Percentiles rank a stretch among this genome's conserved stretches.
phyloP scores from a whole-genome alignment of 92 coral and sea anemone species.

The Pocillopora grandis region DNA sequence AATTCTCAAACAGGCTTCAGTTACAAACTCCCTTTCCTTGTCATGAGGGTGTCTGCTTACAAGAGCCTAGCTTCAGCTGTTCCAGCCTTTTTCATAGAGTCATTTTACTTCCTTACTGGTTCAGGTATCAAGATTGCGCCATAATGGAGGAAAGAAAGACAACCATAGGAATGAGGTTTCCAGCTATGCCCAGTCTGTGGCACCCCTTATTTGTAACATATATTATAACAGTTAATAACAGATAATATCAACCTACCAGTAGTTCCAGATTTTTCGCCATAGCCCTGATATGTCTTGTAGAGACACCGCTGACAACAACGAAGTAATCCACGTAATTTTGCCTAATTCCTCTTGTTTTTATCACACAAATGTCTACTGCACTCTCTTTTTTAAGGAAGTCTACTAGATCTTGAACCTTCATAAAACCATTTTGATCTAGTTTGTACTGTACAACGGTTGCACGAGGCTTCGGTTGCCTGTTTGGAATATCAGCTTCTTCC shows the following conservation, averaged over 20 bases:
- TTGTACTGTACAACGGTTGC: slow-evolving; percentile 16
- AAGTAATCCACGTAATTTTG: slow-evolving; percentile 91
- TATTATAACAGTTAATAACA: background rate
- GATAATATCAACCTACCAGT: slow-evolving; percentile 54
- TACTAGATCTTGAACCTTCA: slow-evolving; percentile 69
- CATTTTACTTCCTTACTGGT: background rate
- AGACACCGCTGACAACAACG: slow-evolving; percentile 89
- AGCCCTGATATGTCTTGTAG: slow-evolving; percentile 88
- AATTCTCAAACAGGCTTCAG: too few species aligned
- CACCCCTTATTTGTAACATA: background rate
- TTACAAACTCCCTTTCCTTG: too few species aligned
- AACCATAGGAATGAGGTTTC: too few species aligned
- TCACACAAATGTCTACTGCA: slow-evolving; percentile 85
- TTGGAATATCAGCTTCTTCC: background rate
- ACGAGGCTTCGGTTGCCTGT: background rate
- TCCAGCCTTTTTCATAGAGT: too few species aligned
- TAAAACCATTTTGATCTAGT: slow-evolving; percentile 58
- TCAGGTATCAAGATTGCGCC: too few species aligned
- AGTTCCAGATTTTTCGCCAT: slow-evolving; percentile 93
- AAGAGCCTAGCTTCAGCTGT: too few species aligned
- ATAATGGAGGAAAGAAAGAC: too few species aligned
- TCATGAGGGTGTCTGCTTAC: too few species aligned
- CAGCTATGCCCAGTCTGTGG: too few species aligned
- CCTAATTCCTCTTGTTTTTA: slow-evolving; percentile 78
- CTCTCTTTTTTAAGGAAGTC: slow-evolving; percentile 73